phyloP scores from a whole-genome alignment of 2,888 invertebrate species.

The Cryptophagus acutangulus region DNA sequence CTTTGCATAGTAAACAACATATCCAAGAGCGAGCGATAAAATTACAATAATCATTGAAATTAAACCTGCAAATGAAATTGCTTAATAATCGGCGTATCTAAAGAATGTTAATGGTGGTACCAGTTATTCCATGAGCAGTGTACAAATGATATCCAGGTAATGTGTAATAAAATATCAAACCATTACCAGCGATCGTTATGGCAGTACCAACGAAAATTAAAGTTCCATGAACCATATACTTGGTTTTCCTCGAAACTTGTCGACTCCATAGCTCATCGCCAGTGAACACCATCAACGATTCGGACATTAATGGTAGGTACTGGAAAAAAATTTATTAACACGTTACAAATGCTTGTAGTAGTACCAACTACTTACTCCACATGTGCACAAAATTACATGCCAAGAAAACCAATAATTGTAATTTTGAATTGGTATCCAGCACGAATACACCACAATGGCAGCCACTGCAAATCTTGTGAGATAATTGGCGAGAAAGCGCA shows the following conservation, averaged over 20 bases:
- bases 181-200: constrained; percentile 31
- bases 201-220: constrained; percentile 29
- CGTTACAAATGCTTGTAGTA: neutral
- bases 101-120: constrained; percentile 20
- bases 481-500: constrained; percentile 32
- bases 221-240: constrained; percentile 33
- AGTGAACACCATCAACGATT: constrained; percentile 35
- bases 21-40: constrained; percentile 31
- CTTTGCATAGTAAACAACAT: constrained; percentile 31
- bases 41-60: constrained; percentile 35
- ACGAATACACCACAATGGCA: constrained; percentile 29
- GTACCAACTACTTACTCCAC: constrained; percentile 38
- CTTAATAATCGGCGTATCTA: neutral
- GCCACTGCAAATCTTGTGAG: constrained; percentile 26
- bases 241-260: constrained; percentile 29
- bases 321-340: constrained; percentile 20
- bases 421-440: constrained; percentile 32
- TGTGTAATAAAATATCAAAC: constrained; percentile 28
- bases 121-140: constrained; percentile 37
- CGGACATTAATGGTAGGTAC: constrained; percentile 38
- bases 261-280: constrained; percentile 36
- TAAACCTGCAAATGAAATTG: neutral
- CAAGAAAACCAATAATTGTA: constrained; percentile 37
- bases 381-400: constrained; percentile 42
- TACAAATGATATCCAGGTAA: constrained; percentile 30